These are phyloP conservation scores for Hylaeus anthracinus DNA, from an alignment of 1,140 invertebrate genomes.

Conservation along the genomic window DNA sequence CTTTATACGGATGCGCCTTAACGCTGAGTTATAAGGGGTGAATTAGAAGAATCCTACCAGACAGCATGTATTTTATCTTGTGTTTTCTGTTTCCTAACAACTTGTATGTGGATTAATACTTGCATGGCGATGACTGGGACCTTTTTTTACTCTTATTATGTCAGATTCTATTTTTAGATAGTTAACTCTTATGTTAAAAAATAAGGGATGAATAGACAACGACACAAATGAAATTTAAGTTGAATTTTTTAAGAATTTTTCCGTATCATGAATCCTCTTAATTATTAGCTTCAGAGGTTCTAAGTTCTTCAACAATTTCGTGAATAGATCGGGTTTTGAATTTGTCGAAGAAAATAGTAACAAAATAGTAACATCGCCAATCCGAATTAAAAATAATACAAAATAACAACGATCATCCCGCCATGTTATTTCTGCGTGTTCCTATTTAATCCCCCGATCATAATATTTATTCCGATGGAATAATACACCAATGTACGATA, in stretches of 20 bases:
- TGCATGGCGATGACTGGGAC: too few species aligned
- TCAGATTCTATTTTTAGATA: too few species aligned
- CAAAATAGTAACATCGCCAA: too few species aligned
- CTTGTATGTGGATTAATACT: too few species aligned
- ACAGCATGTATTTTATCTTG: too few species aligned
- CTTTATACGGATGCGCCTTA: not conserved
- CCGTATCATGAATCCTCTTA: too few species aligned
- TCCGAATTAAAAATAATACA: not conserved
- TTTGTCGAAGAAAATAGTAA: not conserved
- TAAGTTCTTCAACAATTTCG: not conserved
- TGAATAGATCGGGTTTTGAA: not conserved
- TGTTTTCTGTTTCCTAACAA: too few species aligned
- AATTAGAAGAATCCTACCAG: too few species aligned
- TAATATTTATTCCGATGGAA: conserved; percentile 1
- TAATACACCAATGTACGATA: not conserved
- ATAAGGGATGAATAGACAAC: too few species aligned
- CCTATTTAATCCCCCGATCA: not conserved
- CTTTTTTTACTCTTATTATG: too few species aligned
- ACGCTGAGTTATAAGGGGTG: not conserved
- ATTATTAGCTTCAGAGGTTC: too few species aligned
- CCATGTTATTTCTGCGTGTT: not conserved
- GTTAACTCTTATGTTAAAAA: too few species aligned
- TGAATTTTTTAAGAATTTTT: not conserved
- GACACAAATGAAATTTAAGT: not conserved
- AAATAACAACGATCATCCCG: not conserved